phyloP scores from a whole-genome alignment of 2,113 vertebrate species.

The Electrona antarctica region DNA sequence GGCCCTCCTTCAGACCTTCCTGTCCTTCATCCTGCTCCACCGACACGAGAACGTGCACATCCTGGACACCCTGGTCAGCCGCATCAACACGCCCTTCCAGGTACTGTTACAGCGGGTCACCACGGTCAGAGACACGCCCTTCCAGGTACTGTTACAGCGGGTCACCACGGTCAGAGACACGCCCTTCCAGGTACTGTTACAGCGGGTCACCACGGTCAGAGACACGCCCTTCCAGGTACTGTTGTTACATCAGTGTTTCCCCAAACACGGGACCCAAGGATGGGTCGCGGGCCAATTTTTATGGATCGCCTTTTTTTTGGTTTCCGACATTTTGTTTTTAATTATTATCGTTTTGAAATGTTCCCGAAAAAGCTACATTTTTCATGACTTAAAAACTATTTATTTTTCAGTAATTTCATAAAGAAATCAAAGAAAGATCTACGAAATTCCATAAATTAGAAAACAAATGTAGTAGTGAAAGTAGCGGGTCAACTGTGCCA shows the following conservation, averaged over 20 bases:
- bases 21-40: slow-evolving; percentile 93
- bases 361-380: no score
- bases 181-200: slow-evolving; percentile 87
- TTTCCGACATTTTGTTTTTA: no score
- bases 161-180: not conserved
- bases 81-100: slow-evolving; percentile 97
- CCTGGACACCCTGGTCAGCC: slow-evolving; percentile 92
- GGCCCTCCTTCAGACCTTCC: slow-evolving; percentile 92
- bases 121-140: slow-evolving; percentile 66
- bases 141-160: slow-evolving; percentile 80
- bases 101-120: slow-evolving; percentile 59
- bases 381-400: no score
- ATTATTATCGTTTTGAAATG: no score
- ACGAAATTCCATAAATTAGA: no score
- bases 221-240: slow-evolving; percentile 86
- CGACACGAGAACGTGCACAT: slow-evolving; percentile 91
- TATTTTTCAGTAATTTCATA: no score
- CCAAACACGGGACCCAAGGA: no score
- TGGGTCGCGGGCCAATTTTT: no score
- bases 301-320: no score
- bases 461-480: no score
- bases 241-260: not conserved
- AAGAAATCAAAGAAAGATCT: no score
- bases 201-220: not conserved
- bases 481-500: no score